These are phyloP conservation scores for Eupithecia subumbrata DNA, from an alignment of 2,888 invertebrate species.

Conservation along the genomic window DNA sequence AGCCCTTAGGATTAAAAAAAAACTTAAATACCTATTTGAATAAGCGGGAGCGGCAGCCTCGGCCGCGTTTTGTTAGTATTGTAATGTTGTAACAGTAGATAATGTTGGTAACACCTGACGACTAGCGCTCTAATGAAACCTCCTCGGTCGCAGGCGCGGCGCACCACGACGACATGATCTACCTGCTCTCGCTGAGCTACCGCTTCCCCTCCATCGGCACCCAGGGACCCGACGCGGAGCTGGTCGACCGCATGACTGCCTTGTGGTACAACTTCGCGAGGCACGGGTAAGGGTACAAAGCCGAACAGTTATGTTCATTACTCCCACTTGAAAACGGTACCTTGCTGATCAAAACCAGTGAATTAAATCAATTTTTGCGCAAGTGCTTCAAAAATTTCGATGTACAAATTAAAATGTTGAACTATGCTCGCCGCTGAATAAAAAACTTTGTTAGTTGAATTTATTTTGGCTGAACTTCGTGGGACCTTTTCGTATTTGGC, in stretches of 20 bases:
- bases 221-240: not conserved
- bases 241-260: conserved; percentile 67
- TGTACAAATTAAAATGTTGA: no score
- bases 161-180: conserved; percentile 80
- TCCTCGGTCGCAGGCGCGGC: conserved; percentile 58
- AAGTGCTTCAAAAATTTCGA: no score
- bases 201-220: conserved; percentile 33
- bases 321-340: not conserved
- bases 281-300: conserved; percentile 64
- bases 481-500: no score
- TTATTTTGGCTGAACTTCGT: no score
- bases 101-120: not conserved
- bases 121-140: not conserved
- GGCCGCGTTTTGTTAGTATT: not conserved
- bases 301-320: not conserved
- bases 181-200: conserved; percentile 72
- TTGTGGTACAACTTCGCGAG: conserved; percentile 78
- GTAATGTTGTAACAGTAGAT: not conserved
- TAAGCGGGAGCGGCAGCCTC: no score
- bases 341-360: not conserved
- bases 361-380: no score
- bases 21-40: no score
- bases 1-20: no score
- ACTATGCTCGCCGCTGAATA: no score
- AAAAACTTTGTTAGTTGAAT: no score